Base-by-base conservation (phyloP, 2,113 vertebrate species). In the Chaenogobius annularis region DNA sequence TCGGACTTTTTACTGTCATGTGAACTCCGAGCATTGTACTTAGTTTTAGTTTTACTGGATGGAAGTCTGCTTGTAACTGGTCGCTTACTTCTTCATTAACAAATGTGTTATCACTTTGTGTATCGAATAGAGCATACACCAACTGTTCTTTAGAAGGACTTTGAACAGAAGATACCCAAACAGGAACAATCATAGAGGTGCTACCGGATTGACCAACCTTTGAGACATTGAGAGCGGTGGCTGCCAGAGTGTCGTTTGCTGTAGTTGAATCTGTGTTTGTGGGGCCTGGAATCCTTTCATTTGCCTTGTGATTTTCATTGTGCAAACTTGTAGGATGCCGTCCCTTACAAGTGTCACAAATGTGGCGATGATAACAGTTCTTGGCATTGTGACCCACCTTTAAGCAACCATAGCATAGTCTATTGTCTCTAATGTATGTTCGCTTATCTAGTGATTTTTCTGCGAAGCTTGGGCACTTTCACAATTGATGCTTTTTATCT, bases 131-230 rank as follows among this genome's bases (percentile, higher is more conserved):
- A 5, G 73, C 47, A 10, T 75, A 75, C 8, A 64, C 73, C 23
- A 75, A 63, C n/a, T 20, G 40, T 9, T 74, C 73, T 59, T 59
- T 31, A 15, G 23, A 59, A 17, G 13, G 58, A 22, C 37, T 40
- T 0, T 75, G 50, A 1, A 7, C 7, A 14, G 43, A 6, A 19
- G 44, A 74, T 20, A 59, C 56, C 66, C 58, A 75, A 3, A 75
- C 73, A 14, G 73, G 73, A 44, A 75, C 66, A 10, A 75, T 75
- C 73, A 75, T 64, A 22, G 66, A 75, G 12, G 73, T 68, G 10
- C 7, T 7, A 17, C 23, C 26, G 55, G n/a, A 44, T 19, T 75
- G 59, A 54, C 23, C 58, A 11, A 75, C 15, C 44, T 22, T 75
- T 22, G 5, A 65, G 46, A 59, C 56, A 11, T 59, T 59, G 4